Evolutionary conservation across 2,888 invertebrate genomes (phyloP).

Genomic region (Erpobdella octoculata): DNA sequence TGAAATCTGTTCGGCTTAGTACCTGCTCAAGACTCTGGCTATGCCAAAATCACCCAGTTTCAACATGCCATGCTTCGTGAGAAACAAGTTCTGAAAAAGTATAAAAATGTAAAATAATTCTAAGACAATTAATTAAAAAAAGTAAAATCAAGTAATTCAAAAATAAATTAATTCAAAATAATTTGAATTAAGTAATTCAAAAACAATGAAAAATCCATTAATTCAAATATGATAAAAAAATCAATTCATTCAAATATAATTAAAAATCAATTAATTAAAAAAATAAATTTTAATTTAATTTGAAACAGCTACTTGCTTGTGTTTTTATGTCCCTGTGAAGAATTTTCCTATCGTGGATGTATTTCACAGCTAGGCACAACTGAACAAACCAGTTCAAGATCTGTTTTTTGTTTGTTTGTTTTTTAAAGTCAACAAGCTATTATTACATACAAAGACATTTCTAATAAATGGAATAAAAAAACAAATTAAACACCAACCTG

Average conservation of each 20-base stretch:
- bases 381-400: conserved; percentile 45
- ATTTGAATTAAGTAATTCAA: too few relatives aligned
- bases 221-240: too few relatives aligned
- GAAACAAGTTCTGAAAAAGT: conserved; percentile 38
- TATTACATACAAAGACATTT: background rate
- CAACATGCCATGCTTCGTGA: conserved; percentile 51
- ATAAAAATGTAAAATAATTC: conserved; percentile 55
- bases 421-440: background rate
- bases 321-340: conserved; percentile 56
- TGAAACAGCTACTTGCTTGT: too few relatives aligned
- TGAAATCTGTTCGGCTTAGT: background rate
- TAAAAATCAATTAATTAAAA: too few relatives aligned
- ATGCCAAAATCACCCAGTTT: conserved; percentile 57
- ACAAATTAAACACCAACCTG: conserved; percentile 40
- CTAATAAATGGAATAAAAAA: background rate
- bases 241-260: too few relatives aligned
- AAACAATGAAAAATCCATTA: too few relatives aligned
- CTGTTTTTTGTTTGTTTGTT: too few relatives aligned
- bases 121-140: too few relatives aligned
- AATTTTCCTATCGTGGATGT: conserved; percentile 56
- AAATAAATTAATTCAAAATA: too few relatives aligned
- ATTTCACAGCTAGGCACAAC: conserved; percentile 54
- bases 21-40: conserved; percentile 51
- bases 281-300: too few relatives aligned
- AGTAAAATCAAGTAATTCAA: too few relatives aligned